phyloP scores from a whole-genome alignment of 2,113 vertebrate genomes.

The Pituophis catenifer region DNA sequence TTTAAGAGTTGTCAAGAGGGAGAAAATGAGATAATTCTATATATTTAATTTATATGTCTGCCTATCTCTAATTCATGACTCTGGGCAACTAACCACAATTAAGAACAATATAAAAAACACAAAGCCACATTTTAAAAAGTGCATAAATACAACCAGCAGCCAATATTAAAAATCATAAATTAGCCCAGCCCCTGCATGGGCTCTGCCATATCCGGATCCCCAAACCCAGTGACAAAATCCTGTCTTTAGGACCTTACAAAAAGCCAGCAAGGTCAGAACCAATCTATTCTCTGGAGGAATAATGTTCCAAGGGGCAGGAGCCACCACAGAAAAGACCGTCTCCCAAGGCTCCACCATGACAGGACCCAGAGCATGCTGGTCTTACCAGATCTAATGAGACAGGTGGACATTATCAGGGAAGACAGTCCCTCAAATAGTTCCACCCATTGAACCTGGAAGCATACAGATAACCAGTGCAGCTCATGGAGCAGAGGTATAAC shows the following conservation, averaged over 20 bases:
- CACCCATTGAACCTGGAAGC: neutral
- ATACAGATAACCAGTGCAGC: neutral
- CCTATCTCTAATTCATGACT: neutral
- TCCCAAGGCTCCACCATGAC: neutral
- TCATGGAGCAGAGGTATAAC: neutral
- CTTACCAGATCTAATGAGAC: neutral
- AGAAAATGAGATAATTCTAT: neutral
- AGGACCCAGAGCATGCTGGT: neutral
- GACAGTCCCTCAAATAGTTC: neutral
- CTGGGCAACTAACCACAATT: neutral
- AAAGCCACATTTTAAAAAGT: neutral
- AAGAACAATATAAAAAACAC: neutral
- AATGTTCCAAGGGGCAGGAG: neutral
- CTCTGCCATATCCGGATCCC: neutral
- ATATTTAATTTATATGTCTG: neutral
- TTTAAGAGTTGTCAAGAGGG: neutral
- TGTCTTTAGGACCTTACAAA: neutral
- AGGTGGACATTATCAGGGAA: neutral
- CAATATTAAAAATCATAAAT: neutral
- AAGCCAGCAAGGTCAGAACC: neutral
- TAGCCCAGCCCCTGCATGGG: neutral
- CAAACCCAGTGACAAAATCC: neutral
- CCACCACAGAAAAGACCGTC: neutral
- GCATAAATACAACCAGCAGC: neutral
- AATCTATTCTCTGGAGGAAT: neutral